These are phyloP conservation scores for Hyla sarda DNA, from an alignment of 2,113 vertebrate species.

Conservation along the genomic window DNA sequence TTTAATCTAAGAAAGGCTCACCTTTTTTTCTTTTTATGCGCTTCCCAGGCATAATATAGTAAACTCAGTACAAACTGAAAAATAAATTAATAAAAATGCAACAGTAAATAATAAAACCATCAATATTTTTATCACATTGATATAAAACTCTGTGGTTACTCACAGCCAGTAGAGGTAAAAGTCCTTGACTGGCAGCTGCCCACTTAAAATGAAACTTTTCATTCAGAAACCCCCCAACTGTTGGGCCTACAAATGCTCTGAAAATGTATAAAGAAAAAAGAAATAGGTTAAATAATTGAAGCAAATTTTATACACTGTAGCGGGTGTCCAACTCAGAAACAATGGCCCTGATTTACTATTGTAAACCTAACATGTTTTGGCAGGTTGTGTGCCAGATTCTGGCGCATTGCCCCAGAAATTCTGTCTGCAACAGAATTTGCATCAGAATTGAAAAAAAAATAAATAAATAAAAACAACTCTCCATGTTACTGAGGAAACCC, in stretches of 20 bases:
- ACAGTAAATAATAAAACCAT: conserved; percentile 37
- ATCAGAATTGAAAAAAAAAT: no score
- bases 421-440: no score
- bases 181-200: conserved; percentile 84
- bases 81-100: neutral
- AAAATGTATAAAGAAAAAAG: conserved; percentile 15
- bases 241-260: conserved; percentile 88
- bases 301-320: no score
- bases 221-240: conserved; percentile 84
- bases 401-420: no score
- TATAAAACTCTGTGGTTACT: conserved; percentile 65
- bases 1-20: no score
- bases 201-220: conserved; percentile 87
- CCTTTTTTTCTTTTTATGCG: conserved; percentile 66
- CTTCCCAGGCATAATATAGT: conserved; percentile 72
- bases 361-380: no score
- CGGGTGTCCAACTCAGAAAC: no score
- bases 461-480: no score
- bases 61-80: conserved; percentile 70
- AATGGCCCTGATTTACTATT: no score
- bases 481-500: no score
- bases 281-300: neutral
- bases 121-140: neutral
- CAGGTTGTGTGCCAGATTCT: no score
- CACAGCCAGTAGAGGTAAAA: conserved; percentile 79